Conservation (phyloP, 2,888 invertebrate genomes). For the Mechanitis messenoides region DNA sequence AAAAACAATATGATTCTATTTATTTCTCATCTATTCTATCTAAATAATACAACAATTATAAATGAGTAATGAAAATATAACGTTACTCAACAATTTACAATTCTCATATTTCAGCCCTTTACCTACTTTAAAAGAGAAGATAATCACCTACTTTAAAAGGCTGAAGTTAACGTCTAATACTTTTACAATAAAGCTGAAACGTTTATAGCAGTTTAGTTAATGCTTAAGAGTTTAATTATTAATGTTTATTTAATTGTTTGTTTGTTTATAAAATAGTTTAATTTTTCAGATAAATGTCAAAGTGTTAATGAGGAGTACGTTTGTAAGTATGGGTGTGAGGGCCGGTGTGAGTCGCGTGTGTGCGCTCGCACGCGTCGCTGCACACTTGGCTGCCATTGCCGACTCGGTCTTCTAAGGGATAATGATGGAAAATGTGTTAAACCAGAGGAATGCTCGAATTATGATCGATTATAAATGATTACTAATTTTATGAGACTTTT, state of each 20-base stretch:
- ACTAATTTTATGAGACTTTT: too few species aligned
- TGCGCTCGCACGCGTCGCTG: slow-evolving; percentile 44
- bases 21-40: too few species aligned
- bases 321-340: slow-evolving; percentile 56
- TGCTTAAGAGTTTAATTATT: too few species aligned
- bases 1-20: too few species aligned
- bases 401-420: slow-evolving; percentile 42
- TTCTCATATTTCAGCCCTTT: too few species aligned
- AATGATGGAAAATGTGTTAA: slow-evolving; percentile 35
- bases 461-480: too few species aligned
- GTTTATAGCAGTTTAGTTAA: too few species aligned
- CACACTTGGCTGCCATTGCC: slow-evolving; percentile 52
- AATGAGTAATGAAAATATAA: too few species aligned
- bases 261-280: background rate
- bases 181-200: too few species aligned
- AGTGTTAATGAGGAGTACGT: slow-evolving; percentile 49
- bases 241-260: background rate
- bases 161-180: background rate
- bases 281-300: slow-evolving; percentile 47
- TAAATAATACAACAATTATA: too few species aligned
- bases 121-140: background rate
- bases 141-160: too few species aligned
- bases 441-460: too few species aligned
- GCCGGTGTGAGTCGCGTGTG: slow-evolving; percentile 35
- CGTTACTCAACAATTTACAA: background rate